phyloP scores from a whole-genome alignment of 2,797 vertebrate species.

The Coregonus sp. region DNA sequence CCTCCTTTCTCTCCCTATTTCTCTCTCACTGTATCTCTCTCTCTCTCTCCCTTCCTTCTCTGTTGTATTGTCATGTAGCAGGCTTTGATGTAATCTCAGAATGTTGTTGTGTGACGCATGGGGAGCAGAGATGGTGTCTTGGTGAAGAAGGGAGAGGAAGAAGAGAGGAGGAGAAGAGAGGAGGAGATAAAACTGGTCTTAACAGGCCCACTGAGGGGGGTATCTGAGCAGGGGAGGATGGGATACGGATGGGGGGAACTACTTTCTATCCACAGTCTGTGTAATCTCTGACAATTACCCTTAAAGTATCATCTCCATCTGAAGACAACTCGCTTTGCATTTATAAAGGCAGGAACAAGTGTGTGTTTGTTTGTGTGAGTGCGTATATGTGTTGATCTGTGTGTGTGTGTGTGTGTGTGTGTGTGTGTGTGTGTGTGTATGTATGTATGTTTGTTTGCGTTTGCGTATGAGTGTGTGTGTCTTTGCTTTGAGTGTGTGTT shows the following conservation, averaged over 20 bases:
- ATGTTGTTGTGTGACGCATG: slow-evolving; percentile 11
- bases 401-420: too few relatives aligned
- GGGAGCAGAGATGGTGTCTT: slow-evolving; percentile 25
- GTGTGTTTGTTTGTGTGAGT: too few relatives aligned
- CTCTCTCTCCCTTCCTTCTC: not conserved
- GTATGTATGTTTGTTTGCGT: too few relatives aligned
- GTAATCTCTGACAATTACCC: slow-evolving; percentile 4
- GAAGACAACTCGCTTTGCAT: too few relatives aligned
- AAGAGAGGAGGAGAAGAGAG: slow-evolving; percentile 33
- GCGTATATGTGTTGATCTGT: too few relatives aligned
- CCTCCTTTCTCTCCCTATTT: not conserved
- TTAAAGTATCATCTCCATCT: not conserved
- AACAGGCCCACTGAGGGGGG: not conserved
- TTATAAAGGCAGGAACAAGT: too few relatives aligned
- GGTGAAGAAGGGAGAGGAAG: slow-evolving; percentile 29
- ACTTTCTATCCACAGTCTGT: not conserved
- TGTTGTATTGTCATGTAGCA: not conserved
- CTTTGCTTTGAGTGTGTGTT: not conserved
- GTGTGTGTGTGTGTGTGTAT: too few relatives aligned
- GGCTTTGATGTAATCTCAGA: not conserved
- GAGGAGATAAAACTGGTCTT: slow-evolving; percentile 3
- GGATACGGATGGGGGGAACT: slow-evolving; percentile 3
- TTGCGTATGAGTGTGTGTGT: not conserved
- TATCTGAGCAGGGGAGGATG: not conserved
- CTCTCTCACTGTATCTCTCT: not conserved